A percentile compares a stretch with the other conserved stretches of the same genome.
Conservation (phyloP, 2,113 vertebrate species). For the Elgaria multicarinata region DNA sequence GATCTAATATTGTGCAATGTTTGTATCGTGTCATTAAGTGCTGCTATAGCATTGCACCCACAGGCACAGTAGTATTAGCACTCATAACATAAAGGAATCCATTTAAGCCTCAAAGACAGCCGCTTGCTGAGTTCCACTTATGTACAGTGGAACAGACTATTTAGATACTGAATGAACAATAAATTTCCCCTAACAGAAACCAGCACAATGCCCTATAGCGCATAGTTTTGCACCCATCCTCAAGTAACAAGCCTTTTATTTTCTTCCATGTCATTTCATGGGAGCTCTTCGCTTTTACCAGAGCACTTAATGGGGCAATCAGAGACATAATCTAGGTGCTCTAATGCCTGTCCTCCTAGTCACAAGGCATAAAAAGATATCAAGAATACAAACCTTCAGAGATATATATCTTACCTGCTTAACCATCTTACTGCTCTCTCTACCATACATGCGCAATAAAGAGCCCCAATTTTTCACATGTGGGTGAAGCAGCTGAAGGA, state of each 20-base stretch:
- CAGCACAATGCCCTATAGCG: too few relatives aligned
- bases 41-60: background rate
- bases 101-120: background rate
- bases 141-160: too few relatives aligned
- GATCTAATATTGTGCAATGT: background rate
- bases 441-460: conserved; percentile 96
- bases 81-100: background rate
- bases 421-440: conserved; percentile 97
- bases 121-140: background rate
- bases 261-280: too few relatives aligned
- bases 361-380: background rate
- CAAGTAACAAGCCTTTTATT: too few relatives aligned
- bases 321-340: too few relatives aligned
- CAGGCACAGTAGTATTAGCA: background rate
- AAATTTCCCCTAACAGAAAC: too few relatives aligned
- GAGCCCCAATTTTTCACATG: conserved; percentile 99
- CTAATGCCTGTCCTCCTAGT: too few relatives aligned
- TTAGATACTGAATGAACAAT: too few relatives aligned
- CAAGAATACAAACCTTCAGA: background rate
- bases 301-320: too few relatives aligned
- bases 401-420: conserved; percentile 86
- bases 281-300: too few relatives aligned
- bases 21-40: background rate
- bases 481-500: conserved; percentile 96
- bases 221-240: too few relatives aligned